Conservation (phyloP, 2,888 invertebrate species). For the Mechanitis mazaeus region DNA sequence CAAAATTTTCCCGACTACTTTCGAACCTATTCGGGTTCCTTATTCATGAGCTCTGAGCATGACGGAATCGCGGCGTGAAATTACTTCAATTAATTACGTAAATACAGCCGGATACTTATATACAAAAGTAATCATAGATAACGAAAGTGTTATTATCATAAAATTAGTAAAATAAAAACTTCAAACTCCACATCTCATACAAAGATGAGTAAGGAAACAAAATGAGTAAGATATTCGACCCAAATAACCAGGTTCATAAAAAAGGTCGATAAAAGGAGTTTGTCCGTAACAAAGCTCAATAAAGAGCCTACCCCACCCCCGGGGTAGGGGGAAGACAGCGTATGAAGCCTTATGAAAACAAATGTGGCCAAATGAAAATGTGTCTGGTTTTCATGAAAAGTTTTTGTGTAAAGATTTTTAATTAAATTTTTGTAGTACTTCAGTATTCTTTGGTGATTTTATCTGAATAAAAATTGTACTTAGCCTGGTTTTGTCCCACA, state of each 20-base stretch:
- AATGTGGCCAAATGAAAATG: slow-evolving; percentile 23
- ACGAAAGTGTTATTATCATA: no score
- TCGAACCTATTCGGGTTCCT: no score
- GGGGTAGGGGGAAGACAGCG: slow-evolving; percentile 15
- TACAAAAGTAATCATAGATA: no score
- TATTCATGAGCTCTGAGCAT: no score
- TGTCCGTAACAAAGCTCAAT: slow-evolving; percentile 9
- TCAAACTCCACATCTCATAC: background rate
- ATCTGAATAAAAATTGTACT: background rate
- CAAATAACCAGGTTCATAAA: slow-evolving; percentile 21
- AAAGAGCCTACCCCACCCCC: slow-evolving; percentile 14
- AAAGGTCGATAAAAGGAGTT: slow-evolving; percentile 26
- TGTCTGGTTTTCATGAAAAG: slow-evolving; percentile 9
- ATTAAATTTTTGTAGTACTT: slow-evolving; percentile 8
- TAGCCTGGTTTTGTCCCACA: no score
- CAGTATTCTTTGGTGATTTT: slow-evolving; percentile 7
- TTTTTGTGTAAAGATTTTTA: background rate
- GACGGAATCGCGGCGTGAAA: no score
- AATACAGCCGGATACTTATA: no score
- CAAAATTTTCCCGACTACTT: no score
- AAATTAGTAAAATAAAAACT: background rate
- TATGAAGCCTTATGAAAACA: slow-evolving; percentile 26
- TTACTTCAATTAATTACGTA: no score
- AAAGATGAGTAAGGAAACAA: background rate
- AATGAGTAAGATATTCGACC: background rate